Conservation (phyloP, 2,888 invertebrate genomes). For the Drosophila merina region DNA sequence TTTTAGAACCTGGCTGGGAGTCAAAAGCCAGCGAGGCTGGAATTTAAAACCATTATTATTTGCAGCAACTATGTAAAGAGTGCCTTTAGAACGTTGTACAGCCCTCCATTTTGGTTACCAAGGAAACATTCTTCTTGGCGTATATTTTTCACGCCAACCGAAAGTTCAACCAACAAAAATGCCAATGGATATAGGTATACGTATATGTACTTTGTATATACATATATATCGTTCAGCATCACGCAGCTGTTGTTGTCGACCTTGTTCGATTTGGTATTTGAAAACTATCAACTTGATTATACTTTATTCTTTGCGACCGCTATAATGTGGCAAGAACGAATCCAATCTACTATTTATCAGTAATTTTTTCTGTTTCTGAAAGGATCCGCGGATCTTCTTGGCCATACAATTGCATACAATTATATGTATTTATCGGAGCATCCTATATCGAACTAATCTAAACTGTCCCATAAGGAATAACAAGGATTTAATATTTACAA, state of each 20-base stretch:
- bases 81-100: constrained; percentile 3
- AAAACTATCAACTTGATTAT: neutral
- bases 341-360: neutral
- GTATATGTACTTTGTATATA: constrained; percentile 9
- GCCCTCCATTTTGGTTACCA: constrained; percentile 5
- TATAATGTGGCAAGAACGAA: neutral
- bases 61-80: constrained; percentile 28
- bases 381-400: too few relatives aligned
- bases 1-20: too few relatives aligned
- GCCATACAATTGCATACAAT: too few relatives aligned
- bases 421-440: too few relatives aligned
- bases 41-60: constrained; percentile 24
- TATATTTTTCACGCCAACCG: constrained; percentile 75
- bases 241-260: constrained; percentile 74
- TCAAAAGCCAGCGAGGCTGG: constrained; percentile 9
- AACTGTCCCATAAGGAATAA: too few relatives aligned
- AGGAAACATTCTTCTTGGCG: constrained; percentile 61
- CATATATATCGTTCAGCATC: constrained; percentile 24
- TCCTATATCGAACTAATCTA: too few relatives aligned
- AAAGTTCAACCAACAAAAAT: constrained; percentile 56
- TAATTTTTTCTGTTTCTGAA: too few relatives aligned
- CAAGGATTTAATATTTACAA: too few relatives aligned
- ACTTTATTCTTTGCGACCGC: neutral
- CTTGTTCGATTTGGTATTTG: constrained; percentile 35
- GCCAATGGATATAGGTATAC: constrained; percentile 10